These are phyloP conservation scores for Toxotes jaculatrix DNA, from an alignment of 2,113 vertebrate genomes.

Conservation along the genomic window DNA sequence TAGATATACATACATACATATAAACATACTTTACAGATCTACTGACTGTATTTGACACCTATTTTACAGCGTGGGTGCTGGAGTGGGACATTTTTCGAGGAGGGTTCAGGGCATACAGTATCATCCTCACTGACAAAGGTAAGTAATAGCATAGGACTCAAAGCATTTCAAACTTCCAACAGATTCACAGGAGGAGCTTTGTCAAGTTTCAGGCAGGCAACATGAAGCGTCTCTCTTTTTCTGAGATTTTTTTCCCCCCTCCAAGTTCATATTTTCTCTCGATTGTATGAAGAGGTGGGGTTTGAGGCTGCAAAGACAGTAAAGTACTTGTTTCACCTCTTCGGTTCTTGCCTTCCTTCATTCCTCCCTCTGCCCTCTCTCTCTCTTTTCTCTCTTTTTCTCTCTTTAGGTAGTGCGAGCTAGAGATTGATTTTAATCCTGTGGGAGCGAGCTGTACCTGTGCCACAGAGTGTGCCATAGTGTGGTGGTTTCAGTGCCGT, in stretches of 20 bases:
- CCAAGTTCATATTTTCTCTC: conserved; percentile 69
- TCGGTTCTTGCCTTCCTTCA: conserved; percentile 82
- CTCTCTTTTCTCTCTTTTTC: conserved; percentile 51
- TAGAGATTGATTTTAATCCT: conserved; percentile 92
- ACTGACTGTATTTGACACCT: conserved; percentile 75
- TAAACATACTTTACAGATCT: conserved; percentile 85
- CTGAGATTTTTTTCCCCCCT: conserved; percentile 44
- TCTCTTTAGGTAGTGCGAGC: conserved; percentile 85
- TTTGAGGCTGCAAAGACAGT: conserved; percentile 85
- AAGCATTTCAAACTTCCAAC: conserved; percentile 81
- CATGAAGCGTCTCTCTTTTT: conserved; percentile 70
- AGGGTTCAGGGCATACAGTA: conserved; percentile 59
- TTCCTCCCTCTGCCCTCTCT: conserved; percentile 70
- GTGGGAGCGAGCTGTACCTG: conserved; percentile 89
- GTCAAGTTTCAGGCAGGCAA: conserved; percentile 81
- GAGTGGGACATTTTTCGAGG: conserved; percentile 61
- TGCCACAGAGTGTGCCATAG: conserved; percentile 91
- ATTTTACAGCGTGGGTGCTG: conserved; percentile 75
- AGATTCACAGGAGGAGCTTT: conserved; percentile 80
- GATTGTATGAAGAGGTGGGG: conserved; percentile 78
- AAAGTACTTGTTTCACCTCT: conserved; percentile 86
- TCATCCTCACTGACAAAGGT: conserved; percentile 67
- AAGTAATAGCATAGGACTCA: conserved; percentile 77
- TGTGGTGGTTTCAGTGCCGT: conserved; percentile 90
- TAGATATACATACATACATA: conserved; percentile 86